Percentiles rank a stretch among this genome's conserved stretches.
These are phyloP conservation scores for Malaclemys terrapin DNA, from an alignment of 2,113 vertebrate genomes.

Conservation along the genomic window DNA sequence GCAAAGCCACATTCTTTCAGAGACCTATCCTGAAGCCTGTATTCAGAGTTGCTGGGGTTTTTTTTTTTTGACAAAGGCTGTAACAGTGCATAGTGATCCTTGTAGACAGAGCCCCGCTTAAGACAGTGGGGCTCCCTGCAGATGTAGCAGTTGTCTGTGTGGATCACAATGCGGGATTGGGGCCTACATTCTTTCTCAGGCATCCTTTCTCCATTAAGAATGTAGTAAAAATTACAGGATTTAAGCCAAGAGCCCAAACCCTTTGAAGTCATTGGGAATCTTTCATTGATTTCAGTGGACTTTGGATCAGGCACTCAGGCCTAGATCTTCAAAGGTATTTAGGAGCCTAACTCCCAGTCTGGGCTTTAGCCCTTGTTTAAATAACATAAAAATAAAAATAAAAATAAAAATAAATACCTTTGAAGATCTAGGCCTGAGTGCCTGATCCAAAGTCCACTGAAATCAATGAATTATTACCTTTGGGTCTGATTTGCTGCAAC, in stretches of 20 bases:
- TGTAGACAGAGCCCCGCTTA: not conserved
- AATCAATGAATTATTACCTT: not conserved
- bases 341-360: not conserved
- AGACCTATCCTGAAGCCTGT: not conserved
- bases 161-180: not conserved
- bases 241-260: fast-evolving
- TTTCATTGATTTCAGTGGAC: slow-evolving; percentile 5
- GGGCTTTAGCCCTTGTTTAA: not conserved
- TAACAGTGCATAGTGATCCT: fast-evolving
- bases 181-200: not conserved
- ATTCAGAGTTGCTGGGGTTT: not conserved
- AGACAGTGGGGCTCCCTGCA: not conserved
- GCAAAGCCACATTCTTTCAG: not conserved
- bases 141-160: not conserved
- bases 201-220: not conserved
- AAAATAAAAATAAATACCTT: too few species aligned
- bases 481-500: not conserved
- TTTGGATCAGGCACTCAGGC: not conserved
- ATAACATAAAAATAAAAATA: too few species aligned
- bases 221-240: not conserved
- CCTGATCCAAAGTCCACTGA: too few species aligned
- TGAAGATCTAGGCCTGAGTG: too few species aligned
- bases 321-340: not conserved
- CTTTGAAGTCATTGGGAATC: not conserved
- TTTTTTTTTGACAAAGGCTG: not conserved